Percentiles rank a stretch among this genome's conserved stretches.
Conservation (phyloP, 2,888 invertebrate species). For the Dryomyza anilis region DNA sequence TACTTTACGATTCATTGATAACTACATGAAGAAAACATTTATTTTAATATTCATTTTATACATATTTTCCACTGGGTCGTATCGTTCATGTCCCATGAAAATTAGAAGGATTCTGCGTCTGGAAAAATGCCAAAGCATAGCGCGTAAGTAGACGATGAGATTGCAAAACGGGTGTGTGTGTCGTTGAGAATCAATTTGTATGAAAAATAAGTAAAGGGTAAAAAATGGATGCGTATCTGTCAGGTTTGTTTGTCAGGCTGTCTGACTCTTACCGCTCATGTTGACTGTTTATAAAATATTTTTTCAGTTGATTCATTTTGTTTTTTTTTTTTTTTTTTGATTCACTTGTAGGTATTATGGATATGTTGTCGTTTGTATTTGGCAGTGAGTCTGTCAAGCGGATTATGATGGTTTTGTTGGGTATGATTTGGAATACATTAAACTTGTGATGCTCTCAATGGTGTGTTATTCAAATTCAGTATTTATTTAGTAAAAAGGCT, state of each 20-base stretch:
- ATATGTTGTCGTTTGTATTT: no score
- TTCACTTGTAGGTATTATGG: not conserved
- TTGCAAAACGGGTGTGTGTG: not conserved
- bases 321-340: not conserved
- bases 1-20: no score
- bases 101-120: no score
- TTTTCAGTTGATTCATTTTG: not conserved
- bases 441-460: no score
- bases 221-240: not conserved
- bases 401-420: no score
- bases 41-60: no score
- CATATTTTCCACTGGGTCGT: not conserved
- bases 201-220: not conserved
- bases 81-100: not conserved
- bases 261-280: not conserved
- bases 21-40: not conserved
- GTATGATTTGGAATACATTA: no score
- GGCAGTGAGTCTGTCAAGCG: no score
- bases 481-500: no score
- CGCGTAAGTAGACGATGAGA: not conserved
- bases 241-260: not conserved
- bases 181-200: not conserved
- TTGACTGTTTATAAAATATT: not conserved
- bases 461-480: no score
- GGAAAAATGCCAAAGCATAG: not conserved